phyloP scores from a whole-genome alignment of 1,140 invertebrate species.

The Lordiphosa mommai region DNA sequence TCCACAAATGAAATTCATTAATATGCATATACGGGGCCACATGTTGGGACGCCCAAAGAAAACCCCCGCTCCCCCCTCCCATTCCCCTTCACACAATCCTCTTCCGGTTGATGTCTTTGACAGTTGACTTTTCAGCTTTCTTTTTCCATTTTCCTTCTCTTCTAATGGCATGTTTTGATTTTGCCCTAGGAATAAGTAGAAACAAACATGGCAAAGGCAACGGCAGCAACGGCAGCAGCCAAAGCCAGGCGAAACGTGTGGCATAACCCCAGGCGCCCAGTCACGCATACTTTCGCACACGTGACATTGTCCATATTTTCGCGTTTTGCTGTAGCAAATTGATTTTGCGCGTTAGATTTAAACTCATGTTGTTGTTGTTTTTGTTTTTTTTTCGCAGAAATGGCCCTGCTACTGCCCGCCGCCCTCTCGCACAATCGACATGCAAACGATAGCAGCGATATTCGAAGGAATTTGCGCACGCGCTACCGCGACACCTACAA shows the following conservation, averaged over 20 bases:
- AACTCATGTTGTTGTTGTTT: neutral
- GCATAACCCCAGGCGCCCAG: constrained; percentile 31
- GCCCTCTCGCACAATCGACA: constrained; percentile 85
- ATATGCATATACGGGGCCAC: no score
- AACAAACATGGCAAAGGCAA: constrained; percentile 1
- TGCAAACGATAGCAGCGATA: constrained; percentile 87
- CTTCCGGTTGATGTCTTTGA: neutral
- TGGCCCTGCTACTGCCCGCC: constrained; percentile 89
- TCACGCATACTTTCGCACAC: constrained; percentile 14
- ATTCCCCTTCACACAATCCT: no score
- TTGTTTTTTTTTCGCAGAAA: constrained; percentile 83
- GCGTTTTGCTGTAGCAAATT: constrained; percentile 2
- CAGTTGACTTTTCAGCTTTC: neutral
- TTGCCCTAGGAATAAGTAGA: constrained; percentile 18
- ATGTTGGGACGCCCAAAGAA: no score
- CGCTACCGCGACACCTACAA: constrained; percentile 87
- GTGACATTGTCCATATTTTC: neutral
- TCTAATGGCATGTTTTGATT: constrained; percentile 71
- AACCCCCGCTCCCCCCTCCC: no score
- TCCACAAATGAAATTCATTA: no score
- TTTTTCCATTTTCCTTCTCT: constrained; percentile 21
- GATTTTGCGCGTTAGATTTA: neutral
- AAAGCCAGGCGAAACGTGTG: constrained; percentile 22
- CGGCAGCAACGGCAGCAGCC: constrained; percentile 45
- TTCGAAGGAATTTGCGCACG: constrained; percentile 86